Conservation (phyloP, 2,888 invertebrate species). For the Nysson spinosus region DNA sequence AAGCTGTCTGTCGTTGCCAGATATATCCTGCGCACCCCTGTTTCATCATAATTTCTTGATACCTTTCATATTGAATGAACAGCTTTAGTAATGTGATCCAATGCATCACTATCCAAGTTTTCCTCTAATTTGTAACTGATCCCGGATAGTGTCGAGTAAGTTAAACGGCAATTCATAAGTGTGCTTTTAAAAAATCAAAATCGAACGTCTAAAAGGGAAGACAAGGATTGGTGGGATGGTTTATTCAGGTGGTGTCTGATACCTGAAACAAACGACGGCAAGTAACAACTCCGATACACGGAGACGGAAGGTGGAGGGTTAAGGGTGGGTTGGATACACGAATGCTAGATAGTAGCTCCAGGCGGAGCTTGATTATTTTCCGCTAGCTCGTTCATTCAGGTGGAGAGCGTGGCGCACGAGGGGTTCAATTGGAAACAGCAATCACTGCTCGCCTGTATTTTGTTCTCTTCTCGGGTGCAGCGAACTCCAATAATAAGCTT, state of each 20-base stretch:
- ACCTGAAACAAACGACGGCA: constrained; percentile 42
- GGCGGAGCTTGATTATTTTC: constrained; percentile 78
- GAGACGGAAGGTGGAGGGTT: constrained; percentile 40
- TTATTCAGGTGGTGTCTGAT: constrained; percentile 27
- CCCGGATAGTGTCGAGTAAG: too few relatives aligned
- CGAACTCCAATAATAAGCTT: constrained; percentile 78
- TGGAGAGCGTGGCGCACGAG: constrained; percentile 73
- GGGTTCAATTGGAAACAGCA: constrained; percentile 78
- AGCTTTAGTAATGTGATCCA: too few relatives aligned
- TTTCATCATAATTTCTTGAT: constrained; percentile 2
- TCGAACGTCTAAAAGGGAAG: constrained; percentile 12
- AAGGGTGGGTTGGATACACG: constrained; percentile 57
- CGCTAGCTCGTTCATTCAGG: constrained; percentile 77
- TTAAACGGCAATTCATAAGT: too few relatives aligned
- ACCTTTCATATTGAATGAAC: too few relatives aligned
- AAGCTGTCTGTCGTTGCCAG: constrained; percentile 68
- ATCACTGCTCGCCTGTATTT: constrained; percentile 77
- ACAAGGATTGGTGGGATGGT: constrained; percentile 26
- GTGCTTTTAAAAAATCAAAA: background rate
- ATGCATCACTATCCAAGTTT: too few relatives aligned
- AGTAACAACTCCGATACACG: constrained; percentile 35
- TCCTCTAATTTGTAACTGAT: too few relatives aligned
- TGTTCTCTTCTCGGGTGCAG: constrained; percentile 74
- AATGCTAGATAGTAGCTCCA: constrained; percentile 73
- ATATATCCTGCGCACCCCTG: constrained; percentile 61